Base-by-base conservation (phyloP, 2,113 vertebrate genomes). In the Eurystomus gularis region DNA sequence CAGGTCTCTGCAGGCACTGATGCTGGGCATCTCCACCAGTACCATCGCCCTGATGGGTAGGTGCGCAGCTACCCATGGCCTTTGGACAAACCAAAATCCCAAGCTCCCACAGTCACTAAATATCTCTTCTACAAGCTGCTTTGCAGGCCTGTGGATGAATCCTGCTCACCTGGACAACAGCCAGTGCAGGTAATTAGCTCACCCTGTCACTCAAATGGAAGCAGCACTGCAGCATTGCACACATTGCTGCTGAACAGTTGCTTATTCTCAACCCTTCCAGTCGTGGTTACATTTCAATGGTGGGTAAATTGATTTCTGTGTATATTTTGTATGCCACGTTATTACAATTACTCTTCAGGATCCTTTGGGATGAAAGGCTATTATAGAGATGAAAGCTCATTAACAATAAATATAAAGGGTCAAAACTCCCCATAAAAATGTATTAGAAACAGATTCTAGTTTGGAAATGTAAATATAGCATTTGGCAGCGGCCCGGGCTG, bases 371-470 rank as follows among this genome's bases (percentile, higher is more conserved):
- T 95, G 61, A 87, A 92, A 87, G 87, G 83, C 91, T 92, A 69
- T 96, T 94, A 94, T 13, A 71, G 70, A 95, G 95, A 92, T 92
- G 88, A 95, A 93, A 95, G 86, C 96, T 96, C 88, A 95, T 96
- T 97, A 96, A 86, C 90, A 93, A 94, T 85, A 96, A 97, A 96
- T 96, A 96, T 71, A 93, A 97, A 92, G 95, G 96, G 96, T 96
- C 96, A 92, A 95, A 97, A 94, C 69, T 84, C 80, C 65, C 94
- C 80, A 92, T 95, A 95, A 96, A 96, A 95, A 94, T 70, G 77
- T 89, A 96, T 96, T 97, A 94, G 92, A 91, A 96, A 88, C 94
- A 97, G 96, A 95, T 96, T 97, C 93, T 61, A 33, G 94, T 79
- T 95, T 96, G 86, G 91, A 89, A 97, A 95, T 91, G 83, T 96